Evolutionary conservation across 2,113 vertebrate species (phyloP).

Genomic region (Catharus minimus): DNA sequence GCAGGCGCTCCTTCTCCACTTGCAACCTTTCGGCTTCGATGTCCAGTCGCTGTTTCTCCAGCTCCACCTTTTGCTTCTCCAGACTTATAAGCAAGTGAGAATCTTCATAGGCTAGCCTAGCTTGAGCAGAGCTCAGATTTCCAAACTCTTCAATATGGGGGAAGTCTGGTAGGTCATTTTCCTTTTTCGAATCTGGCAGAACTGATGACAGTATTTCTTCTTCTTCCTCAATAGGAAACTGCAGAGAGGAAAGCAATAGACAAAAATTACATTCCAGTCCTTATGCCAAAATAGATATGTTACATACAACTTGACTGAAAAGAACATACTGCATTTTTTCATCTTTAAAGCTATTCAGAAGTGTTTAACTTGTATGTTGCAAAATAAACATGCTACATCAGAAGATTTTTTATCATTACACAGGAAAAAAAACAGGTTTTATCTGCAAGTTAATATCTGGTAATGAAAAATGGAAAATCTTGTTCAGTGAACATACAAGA

Average conservation of each 20-base stretch:
- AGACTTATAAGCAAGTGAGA: constrained; percentile 83
- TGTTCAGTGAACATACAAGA: not conserved
- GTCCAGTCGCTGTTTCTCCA: constrained; percentile 88
- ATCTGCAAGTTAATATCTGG: not conserved
- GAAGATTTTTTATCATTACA: not conserved
- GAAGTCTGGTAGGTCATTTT: constrained; percentile 83
- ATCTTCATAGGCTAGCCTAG: constrained; percentile 76
- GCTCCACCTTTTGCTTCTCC: constrained; percentile 90
- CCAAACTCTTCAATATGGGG: constrained; percentile 86
- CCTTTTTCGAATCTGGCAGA: constrained; percentile 85
- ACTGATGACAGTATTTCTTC: constrained; percentile 91
- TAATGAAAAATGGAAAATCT: not conserved
- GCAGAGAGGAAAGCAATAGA: not conserved
- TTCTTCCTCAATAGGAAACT: constrained; percentile 87
- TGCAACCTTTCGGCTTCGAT: constrained; percentile 87
- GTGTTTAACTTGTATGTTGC: not conserved
- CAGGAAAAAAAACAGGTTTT: not conserved
- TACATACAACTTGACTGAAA: not conserved
- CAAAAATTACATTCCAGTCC: not conserved
- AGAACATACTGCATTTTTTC: not conserved
- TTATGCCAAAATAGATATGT: not conserved
- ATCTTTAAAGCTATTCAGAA: not conserved
- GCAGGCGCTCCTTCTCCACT: constrained; percentile 88
- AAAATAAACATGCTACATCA: not conserved
- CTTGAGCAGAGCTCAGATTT: constrained; percentile 82